Conservation (phyloP, 2,888 invertebrate genomes). For the Dorcus hopei region DNA sequence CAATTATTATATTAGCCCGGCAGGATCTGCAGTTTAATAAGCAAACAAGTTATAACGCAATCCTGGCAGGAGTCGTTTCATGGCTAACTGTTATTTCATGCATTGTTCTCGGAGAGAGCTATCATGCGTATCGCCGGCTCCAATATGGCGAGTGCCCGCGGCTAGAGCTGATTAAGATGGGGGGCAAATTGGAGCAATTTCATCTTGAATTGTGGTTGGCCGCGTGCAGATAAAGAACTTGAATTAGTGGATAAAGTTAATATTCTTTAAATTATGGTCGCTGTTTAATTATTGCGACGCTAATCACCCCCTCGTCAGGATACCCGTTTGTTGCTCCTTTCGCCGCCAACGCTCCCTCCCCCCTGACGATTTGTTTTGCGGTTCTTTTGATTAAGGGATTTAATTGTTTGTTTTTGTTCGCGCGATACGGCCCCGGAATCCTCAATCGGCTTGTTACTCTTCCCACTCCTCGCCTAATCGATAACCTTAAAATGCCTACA, state of each 20-base stretch:
- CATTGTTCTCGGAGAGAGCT: conserved; percentile 28
- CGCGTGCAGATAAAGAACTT: conserved; percentile 26
- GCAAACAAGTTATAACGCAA: conserved; percentile 34
- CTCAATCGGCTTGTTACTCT: neutral
- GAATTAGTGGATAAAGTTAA: conserved; percentile 22
- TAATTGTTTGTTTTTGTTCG: conserved; percentile 2
- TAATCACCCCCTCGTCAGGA: neutral
- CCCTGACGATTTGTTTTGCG: conserved; percentile 1
- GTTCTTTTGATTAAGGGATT: neutral
- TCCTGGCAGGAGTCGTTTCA: conserved; percentile 33
- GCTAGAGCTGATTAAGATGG: conserved; percentile 29
- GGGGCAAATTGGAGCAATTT: conserved; percentile 30
- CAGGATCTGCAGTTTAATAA: conserved; percentile 29
- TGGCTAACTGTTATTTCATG: conserved; percentile 40
- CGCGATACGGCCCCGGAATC: neutral
- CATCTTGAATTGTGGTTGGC: conserved; percentile 28
- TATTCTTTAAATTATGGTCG: conserved; percentile 24
- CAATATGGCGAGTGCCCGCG: conserved; percentile 27
- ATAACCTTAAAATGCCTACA: too few relatives aligned
- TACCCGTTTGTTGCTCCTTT: neutral
- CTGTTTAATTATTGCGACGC: conserved; percentile 21
- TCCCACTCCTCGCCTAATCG: conserved; percentile 2
- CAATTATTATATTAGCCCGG: conserved; percentile 5
- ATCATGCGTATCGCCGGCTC: conserved; percentile 29
- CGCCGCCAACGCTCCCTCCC: neutral